Evolutionary conservation across 2,888 invertebrate species (phyloP), one percentile per base, ranked within the genome.

Genomic region (Drosophila limbata): DNA sequence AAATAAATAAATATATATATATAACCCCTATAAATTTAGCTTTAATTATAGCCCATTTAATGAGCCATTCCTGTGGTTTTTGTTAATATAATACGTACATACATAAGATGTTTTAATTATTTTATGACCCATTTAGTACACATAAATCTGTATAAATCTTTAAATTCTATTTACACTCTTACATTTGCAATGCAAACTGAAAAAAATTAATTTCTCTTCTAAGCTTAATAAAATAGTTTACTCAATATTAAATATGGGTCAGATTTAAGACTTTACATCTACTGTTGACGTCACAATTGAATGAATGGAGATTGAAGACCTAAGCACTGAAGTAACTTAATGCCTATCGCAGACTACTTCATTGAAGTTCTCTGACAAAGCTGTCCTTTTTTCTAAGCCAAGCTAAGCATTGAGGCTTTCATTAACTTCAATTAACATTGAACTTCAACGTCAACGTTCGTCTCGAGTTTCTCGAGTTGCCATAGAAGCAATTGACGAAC

Each of bases 401-500:
- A 11, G 35, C 35, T 35, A 17, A 11, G 55, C 9, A 42, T 53
- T 40, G 13, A 11, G 28, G 11, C 19, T 55, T 33, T 33, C 42
- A 33, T 33, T 33, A 42, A n/a, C 31, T 55, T 31, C 33, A 42
- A 33, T 42, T 42, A 56, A 44, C 33, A 21, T 25, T 11, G 44
- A 28, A 8, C 55, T 35, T 44, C 21, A 33, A 21, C 33, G 11
- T 11, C 4, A 35, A 33, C 35, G 21, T 44, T 56, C 15, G 11
- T 44, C 35, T 56, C 11, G 33, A 44, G 35, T 56, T 44, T 35
- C 44, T 15, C 15, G 4, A 21, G 55, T 56, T 44, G 33, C 44
- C 55, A 44, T 56, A 56, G 44, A n/a, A 56, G 33, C 44, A 35
- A 35, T 35, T 56, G 55, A 15, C 21, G 21, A 4, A 25, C 35